Evolutionary conservation across 1,140 invertebrate species (phyloP).

Genomic region (Megalonaias nervosa): DNA sequence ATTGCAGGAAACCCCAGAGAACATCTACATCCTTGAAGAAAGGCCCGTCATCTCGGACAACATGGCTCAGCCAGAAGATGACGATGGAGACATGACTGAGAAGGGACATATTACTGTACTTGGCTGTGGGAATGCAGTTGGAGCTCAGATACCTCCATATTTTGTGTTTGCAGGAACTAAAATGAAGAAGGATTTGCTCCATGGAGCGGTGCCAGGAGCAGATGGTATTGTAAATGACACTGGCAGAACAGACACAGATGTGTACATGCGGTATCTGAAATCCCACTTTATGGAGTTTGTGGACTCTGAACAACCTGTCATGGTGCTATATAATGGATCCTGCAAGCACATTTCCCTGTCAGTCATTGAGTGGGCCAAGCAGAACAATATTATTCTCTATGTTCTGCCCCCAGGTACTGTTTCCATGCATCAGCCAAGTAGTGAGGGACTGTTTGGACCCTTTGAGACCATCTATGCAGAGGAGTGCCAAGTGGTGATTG

Average conservation of each 20-base stretch:
- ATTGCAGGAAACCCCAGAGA: slow-evolving; percentile 51
- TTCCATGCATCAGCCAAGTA: no score
- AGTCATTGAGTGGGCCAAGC: no score
- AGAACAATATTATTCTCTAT: no score
- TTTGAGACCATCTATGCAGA: no score
- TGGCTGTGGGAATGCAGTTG: slow-evolving; percentile 29
- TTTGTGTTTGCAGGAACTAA: slow-evolving; percentile 68
- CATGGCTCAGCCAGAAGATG: not conserved
- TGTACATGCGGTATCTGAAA: slow-evolving; percentile 24
- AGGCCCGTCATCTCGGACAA: slow-evolving; percentile 65
- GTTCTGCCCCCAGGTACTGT: no score
- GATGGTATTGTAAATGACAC: slow-evolving; percentile 14
- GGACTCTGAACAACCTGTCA: no score
- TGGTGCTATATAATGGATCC: no score
- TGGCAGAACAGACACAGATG: slow-evolving; percentile 24
- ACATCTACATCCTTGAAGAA: slow-evolving; percentile 70
- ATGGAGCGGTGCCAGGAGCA: slow-evolving; percentile 1
- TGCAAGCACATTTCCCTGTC: no score
- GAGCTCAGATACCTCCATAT: slow-evolving; percentile 62
- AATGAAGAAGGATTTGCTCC: slow-evolving; percentile 50
- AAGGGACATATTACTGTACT: slow-evolving; percentile 69
- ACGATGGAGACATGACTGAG: slow-evolving; percentile 60
- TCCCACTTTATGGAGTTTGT: slow-evolving; percentile 31
- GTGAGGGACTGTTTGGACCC: no score
- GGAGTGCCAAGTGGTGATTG: no score